Base-by-base conservation (phyloP, 2,888 invertebrate genomes). In the Drosophila quasianomalipes region DNA sequence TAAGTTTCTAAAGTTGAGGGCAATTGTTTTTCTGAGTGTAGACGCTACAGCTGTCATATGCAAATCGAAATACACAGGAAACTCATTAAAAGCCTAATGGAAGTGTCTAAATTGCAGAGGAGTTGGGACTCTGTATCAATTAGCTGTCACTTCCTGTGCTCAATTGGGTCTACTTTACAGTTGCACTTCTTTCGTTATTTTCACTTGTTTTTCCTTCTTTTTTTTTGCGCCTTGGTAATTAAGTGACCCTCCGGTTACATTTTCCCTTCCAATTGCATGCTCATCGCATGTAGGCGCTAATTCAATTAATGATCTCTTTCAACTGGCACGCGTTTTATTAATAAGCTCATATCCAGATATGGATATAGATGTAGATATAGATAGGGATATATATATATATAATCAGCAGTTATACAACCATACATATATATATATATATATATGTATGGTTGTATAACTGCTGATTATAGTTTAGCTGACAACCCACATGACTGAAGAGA, bases 81-180 rank as follows among this genome's bases (percentile, higher is more conserved):
- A 59, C 78, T 61, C 61, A 76, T 76, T 54, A 62, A 52, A 65
- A 12, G 26, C n/a, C 59, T 74, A 74, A 69, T 75, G 54, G 63
- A 71, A 19, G 49, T 70, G 41, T 47, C 57, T 4, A 31, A 37
- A 49, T 22, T 26, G 61, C 12, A 10, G 5, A 14, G 6, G 19
- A 33, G 35, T 33, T 19, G 14, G 35, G 51, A 28, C 2, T 16
- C n/a, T 4, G 28, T 55, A 65, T 89, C 89, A 85, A 85, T 85
- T 85, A 86, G 62, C 87, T 86, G 85, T 83, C 85, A 85, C 79
- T 89, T 85, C 89, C 89, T 83, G 84, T 82, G 44, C 66, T 74
- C 71, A 73, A 81, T 75, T 71, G 60, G 52, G 57, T 35, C 55
- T 33, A 70, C 33, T 55, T 14, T 57, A 28, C 47, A 47, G 26